Evolutionary conservation across 1,140 invertebrate genomes (phyloP).

Genomic region (Maconellicoccus hirsutus): DNA sequence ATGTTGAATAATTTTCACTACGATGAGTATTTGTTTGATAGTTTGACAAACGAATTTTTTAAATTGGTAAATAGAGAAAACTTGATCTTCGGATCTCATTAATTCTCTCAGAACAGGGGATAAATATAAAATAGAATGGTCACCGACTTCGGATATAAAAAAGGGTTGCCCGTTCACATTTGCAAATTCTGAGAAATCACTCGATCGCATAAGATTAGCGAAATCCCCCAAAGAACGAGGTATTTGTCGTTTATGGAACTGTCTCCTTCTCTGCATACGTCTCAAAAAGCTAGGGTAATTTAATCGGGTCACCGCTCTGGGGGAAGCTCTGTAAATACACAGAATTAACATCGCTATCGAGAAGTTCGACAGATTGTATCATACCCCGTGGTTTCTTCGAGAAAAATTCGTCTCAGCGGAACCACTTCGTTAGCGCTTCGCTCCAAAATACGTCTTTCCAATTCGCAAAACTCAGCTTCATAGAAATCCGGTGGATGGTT

Average conservation of each 20-base stretch:
- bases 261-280: neutral
- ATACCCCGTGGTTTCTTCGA: neutral
- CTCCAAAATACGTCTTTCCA: slow-evolving; percentile 1
- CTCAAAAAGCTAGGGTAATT: slow-evolving; percentile 13
- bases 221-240: neutral
- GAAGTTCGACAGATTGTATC: neutral
- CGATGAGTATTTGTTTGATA: neutral
- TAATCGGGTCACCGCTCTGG: neutral
- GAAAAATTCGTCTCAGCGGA: neutral
- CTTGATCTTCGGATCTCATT: neutral
- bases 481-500: neutral
- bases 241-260: neutral
- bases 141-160: neutral
- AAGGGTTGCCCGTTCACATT: neutral
- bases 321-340: neutral
- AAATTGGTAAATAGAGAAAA: neutral
- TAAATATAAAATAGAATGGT: slow-evolving; percentile 11
- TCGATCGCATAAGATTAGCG: neutral
- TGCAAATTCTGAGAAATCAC: neutral
- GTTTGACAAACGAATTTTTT: slow-evolving; percentile 7
- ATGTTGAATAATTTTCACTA: neutral
- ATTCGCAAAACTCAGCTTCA: slow-evolving; percentile 3
- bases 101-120: neutral
- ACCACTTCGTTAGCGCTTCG: neutral
- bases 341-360: no score